Percentiles rank a stretch among this genome's conserved stretches.
These are phyloP conservation scores for Drosophila prolongata DNA, from an alignment of 2,888 invertebrate species.

Conservation along the genomic window DNA sequence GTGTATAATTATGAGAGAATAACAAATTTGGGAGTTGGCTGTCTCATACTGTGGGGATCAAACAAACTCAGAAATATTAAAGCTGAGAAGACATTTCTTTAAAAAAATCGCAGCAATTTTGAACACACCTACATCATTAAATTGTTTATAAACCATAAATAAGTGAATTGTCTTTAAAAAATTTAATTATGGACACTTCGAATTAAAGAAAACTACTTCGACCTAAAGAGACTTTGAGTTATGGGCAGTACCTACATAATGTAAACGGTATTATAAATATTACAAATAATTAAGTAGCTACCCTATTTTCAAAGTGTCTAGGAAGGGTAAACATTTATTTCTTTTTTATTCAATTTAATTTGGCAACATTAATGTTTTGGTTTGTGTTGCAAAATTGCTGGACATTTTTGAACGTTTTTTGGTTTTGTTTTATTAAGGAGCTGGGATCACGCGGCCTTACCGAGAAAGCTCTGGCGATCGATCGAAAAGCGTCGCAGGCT, in stretches of 20 bases:
- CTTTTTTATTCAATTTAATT: no score
- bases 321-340: no score
- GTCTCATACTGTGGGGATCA: not conserved
- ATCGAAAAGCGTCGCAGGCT: constrained; percentile 83
- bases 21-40: not conserved
- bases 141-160: no score
- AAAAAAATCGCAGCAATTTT: not conserved
- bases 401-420: not conserved
- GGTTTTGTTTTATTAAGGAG: not conserved
- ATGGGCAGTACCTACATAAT: no score
- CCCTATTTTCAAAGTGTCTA: no score
- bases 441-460: constrained; percentile 71
- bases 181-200: no score
- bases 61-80: not conserved
- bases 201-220: no score
- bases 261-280: no score
- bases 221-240: no score
- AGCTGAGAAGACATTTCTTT: not conserved
- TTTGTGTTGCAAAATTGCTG: not conserved
- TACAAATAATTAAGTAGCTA: no score
- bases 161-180: no score
- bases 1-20: not conserved
- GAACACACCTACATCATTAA: not conserved
- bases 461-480: constrained; percentile 84
- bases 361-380: no score